Evolutionary conservation across 2,113 vertebrate genomes (phyloP).

Genomic region (Bufo gargarizans): DNA sequence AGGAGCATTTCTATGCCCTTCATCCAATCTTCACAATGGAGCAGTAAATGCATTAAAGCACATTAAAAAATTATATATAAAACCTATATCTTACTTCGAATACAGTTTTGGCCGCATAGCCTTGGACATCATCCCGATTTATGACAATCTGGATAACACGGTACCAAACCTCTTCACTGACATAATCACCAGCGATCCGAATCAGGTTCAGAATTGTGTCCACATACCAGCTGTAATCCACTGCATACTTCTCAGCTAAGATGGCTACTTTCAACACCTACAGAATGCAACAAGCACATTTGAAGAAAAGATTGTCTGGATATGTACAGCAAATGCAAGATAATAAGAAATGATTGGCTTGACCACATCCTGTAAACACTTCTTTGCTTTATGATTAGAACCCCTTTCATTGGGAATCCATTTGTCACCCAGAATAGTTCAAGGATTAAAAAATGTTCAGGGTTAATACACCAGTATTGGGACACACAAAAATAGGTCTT

Average conservation of each 20-base stretch:
- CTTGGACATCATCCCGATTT: slow-evolving; percentile 91
- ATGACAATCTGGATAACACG: slow-evolving; percentile 94
- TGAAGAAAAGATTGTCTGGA: background rate
- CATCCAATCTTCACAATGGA: too few species aligned
- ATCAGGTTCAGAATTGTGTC: slow-evolving; percentile 94
- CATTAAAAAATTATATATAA: too few species aligned
- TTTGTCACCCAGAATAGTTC: too few species aligned
- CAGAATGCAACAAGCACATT: background rate
- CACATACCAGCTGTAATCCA: slow-evolving; percentile 95
- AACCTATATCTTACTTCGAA: slow-evolving; percentile 83
- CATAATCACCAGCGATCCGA: slow-evolving; percentile 91
- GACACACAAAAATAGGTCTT: too few species aligned
- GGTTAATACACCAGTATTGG: too few species aligned
- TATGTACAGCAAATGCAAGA: background rate
- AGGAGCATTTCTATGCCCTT: too few species aligned
- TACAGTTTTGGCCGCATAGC: slow-evolving; percentile 91
- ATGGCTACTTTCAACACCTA: slow-evolving; percentile 95
- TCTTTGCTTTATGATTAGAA: too few species aligned
- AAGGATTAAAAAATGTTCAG: too few species aligned
- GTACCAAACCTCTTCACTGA: slow-evolving; percentile 94
- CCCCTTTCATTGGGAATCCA: too few species aligned
- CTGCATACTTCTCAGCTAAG: slow-evolving; percentile 89
- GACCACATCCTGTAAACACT: too few species aligned
- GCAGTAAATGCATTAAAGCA: background rate
- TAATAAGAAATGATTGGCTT: too few species aligned